Percentiles rank a stretch among this genome's conserved stretches.
These are phyloP conservation scores for Volucella bombylans DNA, from an alignment of 2,888 invertebrate species.

Conservation along the genomic window DNA sequence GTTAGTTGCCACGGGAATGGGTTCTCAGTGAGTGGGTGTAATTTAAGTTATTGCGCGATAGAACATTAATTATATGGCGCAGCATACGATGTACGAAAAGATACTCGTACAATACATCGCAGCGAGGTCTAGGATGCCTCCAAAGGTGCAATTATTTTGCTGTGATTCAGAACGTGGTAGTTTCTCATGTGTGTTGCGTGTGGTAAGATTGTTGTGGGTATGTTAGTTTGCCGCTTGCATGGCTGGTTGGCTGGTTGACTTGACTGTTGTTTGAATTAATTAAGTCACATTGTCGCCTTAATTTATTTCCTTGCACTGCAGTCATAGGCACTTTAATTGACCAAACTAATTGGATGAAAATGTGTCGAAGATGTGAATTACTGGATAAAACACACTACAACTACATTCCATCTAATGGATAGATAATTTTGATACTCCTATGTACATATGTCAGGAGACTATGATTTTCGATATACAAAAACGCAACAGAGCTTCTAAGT, in stretches of 20 bases:
- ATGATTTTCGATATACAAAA: no score
- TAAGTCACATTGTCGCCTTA: slow-evolving; percentile 40
- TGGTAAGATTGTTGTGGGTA: slow-evolving; percentile 1
- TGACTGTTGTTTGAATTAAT: slow-evolving; percentile 9
- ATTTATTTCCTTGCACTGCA: not conserved
- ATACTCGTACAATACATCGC: slow-evolving; percentile 12
- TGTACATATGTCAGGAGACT: no score
- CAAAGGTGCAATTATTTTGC: slow-evolving; percentile 52
- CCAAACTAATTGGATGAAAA: no score
- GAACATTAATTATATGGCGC: slow-evolving; percentile 62
- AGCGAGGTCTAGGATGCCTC: slow-evolving; percentile 31
- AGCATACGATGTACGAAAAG: slow-evolving; percentile 21
- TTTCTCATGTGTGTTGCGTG: slow-evolving; percentile 63
- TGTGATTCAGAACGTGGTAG: slow-evolving; percentile 65
- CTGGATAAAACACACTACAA: no score
- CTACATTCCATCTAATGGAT: no score
- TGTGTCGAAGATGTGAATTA: no score
- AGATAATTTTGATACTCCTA: no score
- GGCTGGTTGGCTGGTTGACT: no score
- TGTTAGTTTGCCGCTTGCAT: not conserved
- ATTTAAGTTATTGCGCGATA: slow-evolving; percentile 50
- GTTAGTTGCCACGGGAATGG: slow-evolving; percentile 13
- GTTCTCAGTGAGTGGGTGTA: slow-evolving; percentile 39
- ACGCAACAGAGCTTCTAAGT: no score
- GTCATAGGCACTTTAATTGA: no score